phyloP scores from a whole-genome alignment of 2,113 vertebrate species.

The Myotis yumanensis region DNA sequence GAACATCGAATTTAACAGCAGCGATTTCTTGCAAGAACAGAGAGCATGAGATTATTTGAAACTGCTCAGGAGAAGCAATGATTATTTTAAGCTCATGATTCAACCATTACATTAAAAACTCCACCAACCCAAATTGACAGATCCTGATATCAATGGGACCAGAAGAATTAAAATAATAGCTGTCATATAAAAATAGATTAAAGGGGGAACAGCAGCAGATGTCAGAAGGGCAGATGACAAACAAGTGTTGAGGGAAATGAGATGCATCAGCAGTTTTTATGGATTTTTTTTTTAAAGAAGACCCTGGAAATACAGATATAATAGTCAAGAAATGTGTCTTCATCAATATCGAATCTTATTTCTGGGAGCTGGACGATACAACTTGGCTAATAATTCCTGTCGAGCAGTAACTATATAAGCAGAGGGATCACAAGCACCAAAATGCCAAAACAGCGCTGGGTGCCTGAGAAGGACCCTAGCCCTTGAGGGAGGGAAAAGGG shows the following conservation, averaged over 20 bases:
- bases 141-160: conserved; percentile 70
- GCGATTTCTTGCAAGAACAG: conserved; percentile 41
- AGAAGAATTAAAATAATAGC: conserved; percentile 72
- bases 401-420: neutral
- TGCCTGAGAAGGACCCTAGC: neutral
- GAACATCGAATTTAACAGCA: conserved; percentile 66
- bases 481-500: neutral
- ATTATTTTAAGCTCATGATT: conserved; percentile 79
- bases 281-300: neutral
- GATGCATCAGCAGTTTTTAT: neutral
- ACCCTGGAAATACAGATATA: conserved; percentile 30
- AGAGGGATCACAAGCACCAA: neutral
- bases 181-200: conserved; percentile 72
- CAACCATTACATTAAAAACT: conserved; percentile 76
- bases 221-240: conserved; percentile 61
- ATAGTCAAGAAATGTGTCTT: conserved; percentile 38
- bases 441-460: neutral
- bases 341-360: conserved; percentile 32
- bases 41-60: conserved; percentile 70
- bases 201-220: conserved; percentile 33
- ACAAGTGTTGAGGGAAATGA: neutral
- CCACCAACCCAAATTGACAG: conserved; percentile 74
- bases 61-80: conserved; percentile 66
- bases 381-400: conserved; percentile 38
- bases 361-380: conserved; percentile 45